phyloP scores from a whole-genome alignment of 2,797 vertebrate species.

The Oophaga sylvatica region DNA sequence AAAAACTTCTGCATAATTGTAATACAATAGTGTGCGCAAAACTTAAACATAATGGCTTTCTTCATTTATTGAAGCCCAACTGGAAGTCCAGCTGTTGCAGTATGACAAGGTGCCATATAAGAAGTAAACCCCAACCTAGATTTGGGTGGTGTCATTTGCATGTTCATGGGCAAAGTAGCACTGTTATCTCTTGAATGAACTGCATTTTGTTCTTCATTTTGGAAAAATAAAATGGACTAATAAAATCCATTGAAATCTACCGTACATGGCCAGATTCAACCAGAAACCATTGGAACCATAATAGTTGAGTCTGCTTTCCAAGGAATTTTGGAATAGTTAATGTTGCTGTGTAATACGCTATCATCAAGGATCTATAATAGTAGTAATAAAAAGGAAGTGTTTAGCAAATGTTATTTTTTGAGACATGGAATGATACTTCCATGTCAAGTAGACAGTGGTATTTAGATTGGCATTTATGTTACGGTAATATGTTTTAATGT shows the following conservation, averaged over 20 bases:
- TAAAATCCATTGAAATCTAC: background rate
- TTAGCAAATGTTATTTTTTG: constrained; percentile 16
- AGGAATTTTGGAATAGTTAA: background rate
- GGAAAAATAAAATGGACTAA: background rate
- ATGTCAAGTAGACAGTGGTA: background rate
- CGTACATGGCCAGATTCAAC: background rate
- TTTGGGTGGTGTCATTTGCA: too few species aligned
- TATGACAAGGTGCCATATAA: too few species aligned
- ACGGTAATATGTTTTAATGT: background rate
- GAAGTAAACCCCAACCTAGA: too few species aligned
- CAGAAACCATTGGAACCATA: constrained; percentile 10
- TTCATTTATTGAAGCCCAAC: too few species aligned
- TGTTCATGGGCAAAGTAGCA: too few species aligned
- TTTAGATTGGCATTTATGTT: background rate
- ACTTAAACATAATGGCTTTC: too few species aligned
- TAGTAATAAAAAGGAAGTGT: background rate
- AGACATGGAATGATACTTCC: background rate
- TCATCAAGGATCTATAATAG: background rate
- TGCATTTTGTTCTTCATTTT: too few species aligned
- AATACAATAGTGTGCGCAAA: too few species aligned
- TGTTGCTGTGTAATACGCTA: background rate
- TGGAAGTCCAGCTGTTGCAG: too few species aligned
- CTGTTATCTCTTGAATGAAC: too few species aligned
- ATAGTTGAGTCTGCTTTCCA: background rate
- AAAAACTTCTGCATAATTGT: too few species aligned